Evolutionary conservation across 2,797 vertebrate species (phyloP).

Genomic region (Argyrosomus regius): DNA sequence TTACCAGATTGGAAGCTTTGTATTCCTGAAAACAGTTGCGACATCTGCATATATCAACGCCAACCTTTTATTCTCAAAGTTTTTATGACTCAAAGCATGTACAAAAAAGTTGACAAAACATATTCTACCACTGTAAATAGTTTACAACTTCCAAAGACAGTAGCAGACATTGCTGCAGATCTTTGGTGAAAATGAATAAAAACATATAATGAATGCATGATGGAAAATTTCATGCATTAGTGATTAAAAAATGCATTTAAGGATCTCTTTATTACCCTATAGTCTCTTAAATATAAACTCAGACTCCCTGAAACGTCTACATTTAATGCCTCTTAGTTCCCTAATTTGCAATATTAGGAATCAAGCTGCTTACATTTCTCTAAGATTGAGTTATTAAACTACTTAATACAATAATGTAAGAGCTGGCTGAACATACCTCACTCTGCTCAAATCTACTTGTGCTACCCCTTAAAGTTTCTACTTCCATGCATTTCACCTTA

Average conservation of each 20-base stretch:
- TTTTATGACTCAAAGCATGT: too few relatives aligned
- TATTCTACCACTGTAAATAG: not conserved
- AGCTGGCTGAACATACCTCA: not conserved
- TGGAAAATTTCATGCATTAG: not conserved
- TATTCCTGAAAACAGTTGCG: not conserved
- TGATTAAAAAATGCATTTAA: not conserved
- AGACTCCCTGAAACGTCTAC: not conserved
- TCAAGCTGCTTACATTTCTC: not conserved
- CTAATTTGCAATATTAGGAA: not conserved
- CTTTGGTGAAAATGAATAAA: not conserved
- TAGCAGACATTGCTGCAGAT: not conserved
- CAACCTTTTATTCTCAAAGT: not conserved
- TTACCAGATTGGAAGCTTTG: not conserved
- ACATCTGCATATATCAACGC: not conserved
- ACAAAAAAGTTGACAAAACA: not conserved
- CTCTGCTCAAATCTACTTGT: constrained; percentile 22
- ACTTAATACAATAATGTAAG: not conserved
- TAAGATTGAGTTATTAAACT: constrained; percentile 11
- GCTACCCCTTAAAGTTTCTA: not conserved
- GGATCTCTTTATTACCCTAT: not conserved
- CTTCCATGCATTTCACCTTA: constrained; percentile 38
- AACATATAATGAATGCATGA: not conserved
- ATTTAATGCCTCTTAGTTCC: not conserved
- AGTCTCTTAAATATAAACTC: not conserved
- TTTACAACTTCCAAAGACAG: not conserved